phyloP scores from a whole-genome alignment of 2,797 vertebrate genomes.

The Halcyon leucocephala region DNA sequence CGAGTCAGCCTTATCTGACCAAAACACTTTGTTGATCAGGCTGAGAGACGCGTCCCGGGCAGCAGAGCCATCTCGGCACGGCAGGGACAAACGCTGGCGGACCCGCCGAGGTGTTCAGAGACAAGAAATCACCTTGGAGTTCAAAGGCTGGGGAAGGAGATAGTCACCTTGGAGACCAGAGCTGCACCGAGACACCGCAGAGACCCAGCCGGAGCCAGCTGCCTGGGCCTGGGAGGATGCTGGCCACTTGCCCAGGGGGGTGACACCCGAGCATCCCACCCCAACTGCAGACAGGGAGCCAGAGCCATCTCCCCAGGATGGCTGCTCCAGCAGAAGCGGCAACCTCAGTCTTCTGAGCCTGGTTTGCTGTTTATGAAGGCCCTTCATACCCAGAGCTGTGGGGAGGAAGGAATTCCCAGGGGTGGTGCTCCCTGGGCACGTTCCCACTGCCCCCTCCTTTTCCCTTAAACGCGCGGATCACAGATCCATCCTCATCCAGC shows the following conservation, averaged over 20 bases:
- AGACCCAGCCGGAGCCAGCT: not conserved
- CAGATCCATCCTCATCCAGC: accelerated
- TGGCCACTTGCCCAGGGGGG: not conserved
- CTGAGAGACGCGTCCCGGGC: not conserved
- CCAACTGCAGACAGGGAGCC: accelerated
- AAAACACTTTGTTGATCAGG: conserved; percentile 1
- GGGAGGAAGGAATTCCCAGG: not conserved
- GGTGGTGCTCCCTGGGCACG: accelerated
- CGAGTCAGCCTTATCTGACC: conserved; percentile 38
- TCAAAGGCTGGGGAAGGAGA: conserved; percentile 21
- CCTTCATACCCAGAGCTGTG: accelerated
- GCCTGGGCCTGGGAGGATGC: not conserved
- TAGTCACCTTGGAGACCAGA: conserved; percentile 50
- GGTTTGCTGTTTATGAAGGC: accelerated
- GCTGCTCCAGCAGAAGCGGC: not conserved
- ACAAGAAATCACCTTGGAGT: conserved; percentile 13
- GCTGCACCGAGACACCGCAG: not conserved
- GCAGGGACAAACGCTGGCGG: not conserved
- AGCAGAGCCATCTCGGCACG: not conserved
- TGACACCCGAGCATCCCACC: not conserved
- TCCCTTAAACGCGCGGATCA: accelerated
- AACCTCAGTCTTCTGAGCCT: accelerated
- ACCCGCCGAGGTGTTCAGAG: not conserved
- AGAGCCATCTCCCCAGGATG: not conserved
- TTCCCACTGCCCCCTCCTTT: not conserved